A percentile compares a stretch with the other conserved stretches of the same genome.
Conservation (phyloP, 2,797 vertebrate species). For the Enteromius treurensis region DNA sequence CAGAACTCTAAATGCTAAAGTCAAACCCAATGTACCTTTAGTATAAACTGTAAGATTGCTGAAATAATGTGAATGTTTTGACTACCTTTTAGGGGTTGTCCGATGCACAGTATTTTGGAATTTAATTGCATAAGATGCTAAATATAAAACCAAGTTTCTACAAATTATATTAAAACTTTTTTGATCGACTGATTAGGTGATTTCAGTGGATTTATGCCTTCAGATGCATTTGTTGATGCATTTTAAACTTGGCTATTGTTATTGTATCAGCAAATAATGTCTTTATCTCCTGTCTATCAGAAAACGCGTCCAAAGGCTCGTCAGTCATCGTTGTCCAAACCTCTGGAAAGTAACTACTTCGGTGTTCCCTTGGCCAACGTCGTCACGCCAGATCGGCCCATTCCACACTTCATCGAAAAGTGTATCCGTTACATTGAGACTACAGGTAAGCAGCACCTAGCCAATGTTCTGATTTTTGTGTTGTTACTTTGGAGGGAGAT, state of each 20-base stretch:
- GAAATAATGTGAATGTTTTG: background rate
- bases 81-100: background rate
- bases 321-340: conserved; percentile 86
- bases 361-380: conserved; percentile 86
- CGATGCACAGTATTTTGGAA: background rate
- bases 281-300: conserved; percentile 68
- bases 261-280: conserved; percentile 8
- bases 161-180: background rate
- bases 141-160: background rate
- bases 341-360: conserved; percentile 94
- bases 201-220: background rate
- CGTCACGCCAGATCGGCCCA: conserved; percentile 85
- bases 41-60: background rate
- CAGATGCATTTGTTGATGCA: background rate
- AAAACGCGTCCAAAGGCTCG: conserved; percentile 88
- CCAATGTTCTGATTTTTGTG: background rate
- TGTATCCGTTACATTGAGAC: conserved; percentile 95
- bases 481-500: background rate
- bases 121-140: background rate
- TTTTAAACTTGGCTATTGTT: background rate
- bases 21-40: background rate
- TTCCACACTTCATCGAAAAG: conserved; percentile 93
- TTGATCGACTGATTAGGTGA: background rate
- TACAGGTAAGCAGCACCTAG: conserved; percentile 78
- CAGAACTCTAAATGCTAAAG: background rate